phyloP scores from a whole-genome alignment of 2,888 invertebrate species.

The Cybosia mesomella region DNA sequence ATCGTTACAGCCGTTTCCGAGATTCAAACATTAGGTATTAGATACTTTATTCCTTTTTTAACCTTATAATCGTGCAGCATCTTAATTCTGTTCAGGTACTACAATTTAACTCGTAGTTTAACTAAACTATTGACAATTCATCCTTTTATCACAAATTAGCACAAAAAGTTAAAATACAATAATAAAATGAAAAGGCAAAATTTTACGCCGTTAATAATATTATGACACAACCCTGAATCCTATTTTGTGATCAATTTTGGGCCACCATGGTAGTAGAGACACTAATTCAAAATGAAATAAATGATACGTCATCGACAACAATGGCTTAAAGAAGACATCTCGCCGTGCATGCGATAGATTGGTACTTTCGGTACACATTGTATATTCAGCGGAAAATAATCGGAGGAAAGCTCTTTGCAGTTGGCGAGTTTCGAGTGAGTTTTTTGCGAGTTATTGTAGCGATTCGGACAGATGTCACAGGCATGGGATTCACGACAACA shows the following conservation, averaged over 20 bases:
- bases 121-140: slow-evolving; percentile 29
- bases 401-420: slow-evolving; percentile 71
- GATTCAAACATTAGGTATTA: no score
- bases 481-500: slow-evolving; percentile 80
- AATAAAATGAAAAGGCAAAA: slow-evolving; percentile 62
- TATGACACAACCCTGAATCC: slow-evolving; percentile 69
- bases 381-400: slow-evolving; percentile 76
- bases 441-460: slow-evolving; percentile 86
- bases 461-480: slow-evolving; percentile 85
- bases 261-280: slow-evolving; percentile 72
- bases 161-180: slow-evolving; percentile 39
- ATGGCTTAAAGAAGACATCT: slow-evolving; percentile 78
- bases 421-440: slow-evolving; percentile 79
- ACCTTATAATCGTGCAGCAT: no score
- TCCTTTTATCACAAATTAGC: slow-evolving; percentile 27
- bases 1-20: no score
- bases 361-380: slow-evolving; percentile 64
- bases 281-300: slow-evolving; percentile 74
- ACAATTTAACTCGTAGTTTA: slow-evolving; percentile 34
- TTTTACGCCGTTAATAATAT: slow-evolving; percentile 74
- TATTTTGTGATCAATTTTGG: slow-evolving; percentile 51
- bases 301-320: slow-evolving; percentile 80
- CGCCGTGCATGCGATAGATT: slow-evolving; percentile 55
- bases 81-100: no score
- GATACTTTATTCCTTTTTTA: no score